Percentiles rank a stretch among this genome's conserved stretches.
Evolutionary conservation across 2,888 invertebrate genomes (phyloP).

Genomic region (Leptarthrus brevirostris): DNA sequence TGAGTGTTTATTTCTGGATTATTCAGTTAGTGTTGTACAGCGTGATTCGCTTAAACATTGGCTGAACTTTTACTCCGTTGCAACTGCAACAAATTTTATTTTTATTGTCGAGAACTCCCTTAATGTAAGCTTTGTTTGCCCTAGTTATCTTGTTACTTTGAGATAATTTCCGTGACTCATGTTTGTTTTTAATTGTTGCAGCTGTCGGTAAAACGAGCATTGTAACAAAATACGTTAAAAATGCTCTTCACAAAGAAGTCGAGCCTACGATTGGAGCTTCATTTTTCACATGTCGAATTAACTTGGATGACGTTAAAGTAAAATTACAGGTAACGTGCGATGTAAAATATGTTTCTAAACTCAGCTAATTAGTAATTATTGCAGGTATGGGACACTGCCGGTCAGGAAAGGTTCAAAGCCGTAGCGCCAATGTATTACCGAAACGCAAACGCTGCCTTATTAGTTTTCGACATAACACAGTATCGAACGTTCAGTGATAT

Average conservation of each 20-base stretch:
- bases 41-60: too few relatives aligned
- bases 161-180: background rate
- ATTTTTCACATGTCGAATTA: constrained; percentile 87
- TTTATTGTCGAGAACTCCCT: too few relatives aligned
- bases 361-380: constrained; percentile 48
- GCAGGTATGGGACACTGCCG: constrained; percentile 67
- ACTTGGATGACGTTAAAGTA: constrained; percentile 76
- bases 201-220: constrained; percentile 93
- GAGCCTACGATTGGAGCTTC: constrained; percentile 91
- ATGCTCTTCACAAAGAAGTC: constrained; percentile 78
- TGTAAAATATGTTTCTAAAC: background rate
- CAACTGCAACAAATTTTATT: too few relatives aligned
- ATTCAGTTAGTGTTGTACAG: too few relatives aligned
- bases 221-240: constrained; percentile 83
- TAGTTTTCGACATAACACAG: constrained; percentile 88
- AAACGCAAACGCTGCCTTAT: constrained; percentile 88
- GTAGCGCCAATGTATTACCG: constrained; percentile 97
- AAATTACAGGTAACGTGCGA: constrained; percentile 75
- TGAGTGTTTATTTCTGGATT: constrained; percentile 63
- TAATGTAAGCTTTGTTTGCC: too few relatives aligned
- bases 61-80: too few relatives aligned
- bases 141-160: constrained; percentile 5
- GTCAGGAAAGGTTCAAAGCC: constrained; percentile 75
- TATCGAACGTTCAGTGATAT: constrained; percentile 80
- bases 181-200: constrained; percentile 60